These are phyloP conservation scores for Sialia sialis DNA, from an alignment of 2,113 vertebrate genomes.

Conservation along the genomic window DNA sequence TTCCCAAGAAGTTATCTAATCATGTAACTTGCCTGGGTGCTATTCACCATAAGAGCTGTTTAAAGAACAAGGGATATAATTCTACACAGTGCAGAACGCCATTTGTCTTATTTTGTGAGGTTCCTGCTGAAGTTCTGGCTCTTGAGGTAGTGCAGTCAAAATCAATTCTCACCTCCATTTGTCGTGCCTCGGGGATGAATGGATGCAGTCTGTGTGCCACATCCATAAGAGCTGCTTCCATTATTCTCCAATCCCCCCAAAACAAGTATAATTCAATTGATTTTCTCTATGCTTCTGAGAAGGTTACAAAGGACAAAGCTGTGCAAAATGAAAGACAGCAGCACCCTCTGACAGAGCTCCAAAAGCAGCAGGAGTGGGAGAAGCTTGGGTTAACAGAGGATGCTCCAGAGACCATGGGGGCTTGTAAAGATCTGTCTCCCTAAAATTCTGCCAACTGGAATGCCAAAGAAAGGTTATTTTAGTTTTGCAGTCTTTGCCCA, in stretches of 20 bases:
- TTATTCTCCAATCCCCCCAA: slow-evolving; percentile 42
- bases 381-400: not conserved
- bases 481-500: not conserved
- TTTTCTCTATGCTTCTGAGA: not conserved
- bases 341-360: not conserved
- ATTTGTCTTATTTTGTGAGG: slow-evolving; percentile 71
- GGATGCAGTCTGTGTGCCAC: slow-evolving; percentile 9
- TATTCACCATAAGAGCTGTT: slow-evolving; percentile 53
- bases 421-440: not conserved
- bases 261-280: slow-evolving; percentile 11
- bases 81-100: not conserved
- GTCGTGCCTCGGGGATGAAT: slow-evolving; percentile 46
- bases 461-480: not conserved
- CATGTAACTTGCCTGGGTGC: not conserved
- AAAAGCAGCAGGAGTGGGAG: not conserved
- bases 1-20: slow-evolving; percentile 1
- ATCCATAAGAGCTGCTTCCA: not conserved
- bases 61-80: slow-evolving; percentile 63
- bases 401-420: not conserved
- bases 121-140: slow-evolving; percentile 14
- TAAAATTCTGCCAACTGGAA: not conserved
- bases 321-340: not conserved
- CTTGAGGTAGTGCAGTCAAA: slow-evolving; percentile 51
- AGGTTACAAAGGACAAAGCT: slow-evolving; percentile 1
- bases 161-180: slow-evolving; percentile 62